Percentiles rank a stretch among this genome's conserved stretches.
Evolutionary conservation across 2,113 vertebrate species (phyloP).

Genomic region (Oryzias celebensis): DNA sequence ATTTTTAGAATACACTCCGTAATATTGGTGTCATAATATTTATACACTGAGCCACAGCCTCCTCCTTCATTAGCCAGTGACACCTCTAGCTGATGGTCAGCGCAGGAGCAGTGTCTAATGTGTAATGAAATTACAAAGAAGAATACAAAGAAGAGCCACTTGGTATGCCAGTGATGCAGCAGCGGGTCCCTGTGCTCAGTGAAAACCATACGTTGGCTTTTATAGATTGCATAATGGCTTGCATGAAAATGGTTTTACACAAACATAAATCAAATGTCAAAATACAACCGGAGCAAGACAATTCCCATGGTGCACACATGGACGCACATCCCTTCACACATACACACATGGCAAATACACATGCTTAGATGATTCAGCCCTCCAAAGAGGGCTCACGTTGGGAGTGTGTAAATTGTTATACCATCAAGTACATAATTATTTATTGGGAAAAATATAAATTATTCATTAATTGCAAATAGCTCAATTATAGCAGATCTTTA

Average conservation of each 20-base stretch:
- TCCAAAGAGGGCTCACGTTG: slow-evolving; percentile 57
- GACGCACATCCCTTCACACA: slow-evolving; percentile 41
- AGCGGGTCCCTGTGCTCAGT: slow-evolving; percentile 64
- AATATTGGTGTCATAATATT: slow-evolving; percentile 52
- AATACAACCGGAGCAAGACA: slow-evolving; percentile 78
- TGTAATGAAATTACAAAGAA: slow-evolving; percentile 79
- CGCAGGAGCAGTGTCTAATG: slow-evolving; percentile 67
- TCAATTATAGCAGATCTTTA: slow-evolving; percentile 78
- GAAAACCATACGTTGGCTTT: slow-evolving; percentile 75
- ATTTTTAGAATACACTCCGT: slow-evolving; percentile 48
- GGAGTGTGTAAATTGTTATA: slow-evolving; percentile 70
- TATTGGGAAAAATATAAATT: slow-evolving; percentile 78
- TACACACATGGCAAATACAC: slow-evolving; percentile 39
- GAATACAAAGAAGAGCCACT: slow-evolving; percentile 77
- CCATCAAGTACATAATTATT: slow-evolving; percentile 74
- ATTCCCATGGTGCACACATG: slow-evolving; percentile 66
- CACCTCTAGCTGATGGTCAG: slow-evolving; percentile 75
- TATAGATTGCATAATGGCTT: slow-evolving; percentile 81
- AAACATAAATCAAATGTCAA: slow-evolving; percentile 82
- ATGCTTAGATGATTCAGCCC: slow-evolving; percentile 51
- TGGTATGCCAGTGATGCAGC: slow-evolving; percentile 77
- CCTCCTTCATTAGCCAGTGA: slow-evolving; percentile 76
- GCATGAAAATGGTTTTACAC: slow-evolving; percentile 80
- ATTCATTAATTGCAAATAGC: slow-evolving; percentile 80
- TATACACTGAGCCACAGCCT: slow-evolving; percentile 61